A percentile compares a stretch with the other conserved stretches of the same genome.
These are phyloP conservation scores for Kradibia gibbosae DNA, from an alignment of 1,140 invertebrate species.

Conservation along the genomic window DNA sequence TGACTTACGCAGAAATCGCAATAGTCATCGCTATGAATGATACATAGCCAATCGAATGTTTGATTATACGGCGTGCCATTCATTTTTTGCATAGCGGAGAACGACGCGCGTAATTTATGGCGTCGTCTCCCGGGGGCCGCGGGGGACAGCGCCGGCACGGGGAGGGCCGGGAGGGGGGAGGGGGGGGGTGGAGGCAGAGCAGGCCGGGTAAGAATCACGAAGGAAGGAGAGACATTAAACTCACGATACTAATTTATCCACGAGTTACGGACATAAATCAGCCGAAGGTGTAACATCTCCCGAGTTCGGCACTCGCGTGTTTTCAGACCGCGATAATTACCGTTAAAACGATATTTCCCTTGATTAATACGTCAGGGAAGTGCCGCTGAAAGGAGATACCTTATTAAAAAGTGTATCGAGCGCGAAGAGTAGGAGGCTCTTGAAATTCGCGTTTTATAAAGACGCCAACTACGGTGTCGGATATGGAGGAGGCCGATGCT, in stretches of 20 bases:
- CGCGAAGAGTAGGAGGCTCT: not conserved
- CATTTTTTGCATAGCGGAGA: not conserved
- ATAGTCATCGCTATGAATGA: not conserved
- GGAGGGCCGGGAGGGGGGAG: no score
- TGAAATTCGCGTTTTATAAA: conserved; percentile 2
- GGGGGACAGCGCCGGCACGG: no score
- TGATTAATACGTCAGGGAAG: not conserved
- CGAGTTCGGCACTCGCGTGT: no score
- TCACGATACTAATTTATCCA: no score
- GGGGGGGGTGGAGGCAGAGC: no score
- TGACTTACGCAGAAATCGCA: not conserved
- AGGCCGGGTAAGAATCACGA: no score
- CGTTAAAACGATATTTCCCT: not conserved
- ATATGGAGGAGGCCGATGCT: not conserved
- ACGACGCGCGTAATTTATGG: not conserved
- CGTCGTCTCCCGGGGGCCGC: no score
- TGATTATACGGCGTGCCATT: not conserved
- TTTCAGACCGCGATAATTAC: not conserved
- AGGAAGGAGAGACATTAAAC: no score
- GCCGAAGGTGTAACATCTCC: no score
- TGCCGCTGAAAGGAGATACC: not conserved
- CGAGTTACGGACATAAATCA: no score
- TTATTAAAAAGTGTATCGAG: not conserved
- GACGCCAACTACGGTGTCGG: not conserved
- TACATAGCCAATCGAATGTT: not conserved